Conservation (phyloP, 1,140 invertebrate genomes). For the Solenopsis fugax region DNA sequence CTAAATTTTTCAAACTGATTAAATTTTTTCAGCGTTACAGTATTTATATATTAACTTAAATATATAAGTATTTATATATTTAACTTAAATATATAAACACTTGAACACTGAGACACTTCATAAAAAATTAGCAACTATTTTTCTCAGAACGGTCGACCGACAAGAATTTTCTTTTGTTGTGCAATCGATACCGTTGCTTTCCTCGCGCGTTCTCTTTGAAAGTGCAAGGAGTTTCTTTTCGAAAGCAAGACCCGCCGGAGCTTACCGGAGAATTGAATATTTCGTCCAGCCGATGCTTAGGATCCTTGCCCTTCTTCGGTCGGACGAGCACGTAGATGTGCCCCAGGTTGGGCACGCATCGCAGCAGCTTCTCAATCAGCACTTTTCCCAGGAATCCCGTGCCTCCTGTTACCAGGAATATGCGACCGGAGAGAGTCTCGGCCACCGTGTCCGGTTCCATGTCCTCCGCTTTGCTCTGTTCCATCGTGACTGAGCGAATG, state of each 20-base stretch:
- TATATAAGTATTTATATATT: too few species aligned
- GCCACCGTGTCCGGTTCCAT: slow-evolving; percentile 84
- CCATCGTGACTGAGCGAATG: not conserved
- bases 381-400: slow-evolving; percentile 92
- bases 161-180: not conserved
- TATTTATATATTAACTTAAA: too few species aligned
- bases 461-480: slow-evolving; percentile 67
- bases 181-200: not conserved
- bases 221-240: not conserved
- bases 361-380: slow-evolving; percentile 90
- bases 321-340: slow-evolving; percentile 93
- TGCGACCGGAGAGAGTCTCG: slow-evolving; percentile 84
- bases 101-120: too few species aligned
- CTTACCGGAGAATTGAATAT: slow-evolving; percentile 90
- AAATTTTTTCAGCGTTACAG: too few species aligned
- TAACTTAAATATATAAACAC: too few species aligned
- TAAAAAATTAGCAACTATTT: too few species aligned
- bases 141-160: not conserved
- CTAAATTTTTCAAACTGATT: too few species aligned
- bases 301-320: slow-evolving; percentile 92
- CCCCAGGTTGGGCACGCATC: slow-evolving; percentile 89
- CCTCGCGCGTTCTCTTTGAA: not conserved
- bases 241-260: not conserved
- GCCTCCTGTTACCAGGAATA: slow-evolving; percentile 88
- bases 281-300: slow-evolving; percentile 90